Percentiles rank a stretch among this genome's conserved stretches.
Evolutionary conservation across 2,888 invertebrate species (phyloP).

Genomic region (Coecobrya sp.): DNA sequence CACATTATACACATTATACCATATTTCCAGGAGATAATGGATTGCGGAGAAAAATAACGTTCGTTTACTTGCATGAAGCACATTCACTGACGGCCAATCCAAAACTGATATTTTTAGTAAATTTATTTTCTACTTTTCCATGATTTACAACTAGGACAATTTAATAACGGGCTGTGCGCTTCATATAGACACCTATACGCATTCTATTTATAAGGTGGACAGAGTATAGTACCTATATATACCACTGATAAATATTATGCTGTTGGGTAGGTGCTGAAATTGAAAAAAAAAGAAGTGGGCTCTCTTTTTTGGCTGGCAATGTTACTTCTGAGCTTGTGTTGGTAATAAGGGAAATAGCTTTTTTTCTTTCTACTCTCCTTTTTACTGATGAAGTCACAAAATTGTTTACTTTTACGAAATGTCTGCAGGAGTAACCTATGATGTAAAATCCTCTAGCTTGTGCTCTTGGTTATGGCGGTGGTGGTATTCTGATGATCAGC

Average conservation of each 20-base stretch:
- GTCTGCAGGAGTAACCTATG: slow-evolving; percentile 35
- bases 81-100: slow-evolving; percentile 39
- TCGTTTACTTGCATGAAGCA: neutral
- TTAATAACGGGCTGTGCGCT: slow-evolving; percentile 39
- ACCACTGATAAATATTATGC: neutral
- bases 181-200: neutral
- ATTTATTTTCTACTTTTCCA: slow-evolving; percentile 73
- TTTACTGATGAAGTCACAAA: slow-evolving; percentile 20
- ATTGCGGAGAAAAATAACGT: slow-evolving; percentile 8
- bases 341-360: slow-evolving; percentile 39
- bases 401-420: slow-evolving; percentile 60
- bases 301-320: slow-evolving; percentile 40
- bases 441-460: slow-evolving; percentile 48
- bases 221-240: neutral
- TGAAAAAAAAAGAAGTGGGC: slow-evolving; percentile 46
- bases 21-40: slow-evolving; percentile 54
- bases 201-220: neutral
- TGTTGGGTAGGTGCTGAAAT: slow-evolving; percentile 32
- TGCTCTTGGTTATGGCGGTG: slow-evolving; percentile 1
- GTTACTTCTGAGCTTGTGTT: slow-evolving; percentile 32
- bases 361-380: neutral
- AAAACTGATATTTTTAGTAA: slow-evolving; percentile 63
- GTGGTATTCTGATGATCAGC: slow-evolving; percentile 58
- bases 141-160: slow-evolving; percentile 73
- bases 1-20: neutral